Conservation (phyloP, 2,113 vertebrate genomes). For the Oreochromis aureus region DNA sequence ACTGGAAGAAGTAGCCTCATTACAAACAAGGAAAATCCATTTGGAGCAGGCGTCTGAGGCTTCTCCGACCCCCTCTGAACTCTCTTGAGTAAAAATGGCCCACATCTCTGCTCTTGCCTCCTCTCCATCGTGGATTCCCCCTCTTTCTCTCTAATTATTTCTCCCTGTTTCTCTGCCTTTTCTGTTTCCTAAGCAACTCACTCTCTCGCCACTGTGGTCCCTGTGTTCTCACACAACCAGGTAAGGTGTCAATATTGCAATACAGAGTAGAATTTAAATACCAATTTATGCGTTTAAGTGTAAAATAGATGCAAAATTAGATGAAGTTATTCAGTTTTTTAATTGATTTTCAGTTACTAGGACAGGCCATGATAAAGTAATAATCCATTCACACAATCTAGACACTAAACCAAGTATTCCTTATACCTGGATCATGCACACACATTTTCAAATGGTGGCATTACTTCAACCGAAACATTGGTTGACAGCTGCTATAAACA, state of each 20-base stretch:
- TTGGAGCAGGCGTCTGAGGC: constrained; percentile 66
- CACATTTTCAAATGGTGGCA: neutral
- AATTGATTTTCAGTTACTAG: neutral
- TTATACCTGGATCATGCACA: neutral
- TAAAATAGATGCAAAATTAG: neutral
- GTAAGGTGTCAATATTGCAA: neutral
- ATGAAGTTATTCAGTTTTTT: neutral
- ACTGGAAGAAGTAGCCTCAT: constrained; percentile 61
- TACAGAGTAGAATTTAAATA: neutral
- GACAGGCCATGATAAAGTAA: neutral
- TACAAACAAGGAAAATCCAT: constrained; percentile 76
- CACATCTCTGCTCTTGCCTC: constrained; percentile 3
- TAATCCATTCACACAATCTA: neutral
- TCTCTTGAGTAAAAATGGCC: constrained; percentile 61
- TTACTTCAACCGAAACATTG: neutral
- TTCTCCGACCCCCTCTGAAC: constrained; percentile 56
- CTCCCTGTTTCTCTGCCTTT: neutral
- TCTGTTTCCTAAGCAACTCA: neutral
- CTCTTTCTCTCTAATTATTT: constrained; percentile 3
- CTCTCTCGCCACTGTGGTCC: neutral
- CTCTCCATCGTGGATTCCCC: neutral
- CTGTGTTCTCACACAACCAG: neutral
- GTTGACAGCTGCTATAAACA: neutral
- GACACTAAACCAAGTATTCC: neutral
- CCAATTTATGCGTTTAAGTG: neutral